Evolutionary conservation across 2,113 vertebrate genomes (phyloP), one percentile per base, ranked within the genome.

Genomic region (Uropsilus gracilis): DNA sequence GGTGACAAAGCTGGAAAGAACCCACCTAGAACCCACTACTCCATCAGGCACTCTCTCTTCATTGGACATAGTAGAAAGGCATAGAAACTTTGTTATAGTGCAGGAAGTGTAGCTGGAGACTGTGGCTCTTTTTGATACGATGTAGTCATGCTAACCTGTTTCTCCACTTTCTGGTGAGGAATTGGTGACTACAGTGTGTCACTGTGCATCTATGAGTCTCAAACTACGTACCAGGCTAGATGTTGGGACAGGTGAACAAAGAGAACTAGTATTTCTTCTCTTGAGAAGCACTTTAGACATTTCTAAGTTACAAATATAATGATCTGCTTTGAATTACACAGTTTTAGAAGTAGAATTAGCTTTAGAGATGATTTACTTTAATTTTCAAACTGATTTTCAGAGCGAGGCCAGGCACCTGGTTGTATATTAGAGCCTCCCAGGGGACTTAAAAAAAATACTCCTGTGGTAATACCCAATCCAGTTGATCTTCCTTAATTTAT

Each of bases 231-330:
- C 59, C 66, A 82, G 8, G 32, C 32, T 32, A 68, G 20, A 89
- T 90, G 11, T 42, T 55, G 64, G 46, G 42, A 42, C 18, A 64
- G 39, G 37, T 10, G 28, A 69, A 71, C 59, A 71, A 71, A 28
- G 59, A 76, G 68, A 34, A 75, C 61, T 3, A 0, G 30, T 59
- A 30, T 86, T 94, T 81, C 17, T 71, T 17, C n/a, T 34, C 39
- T 48, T 64, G 32, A 73, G 46, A 89, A 68, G 32, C 76, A 59
- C 37, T 75, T 75, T 59, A 83, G 53, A 68, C 66, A 89, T 57
- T 75, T 39, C 20, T 17, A 83, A 76, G 57, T 57, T 57, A 82
- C n/a, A 75, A 22, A 55, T 72, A 34, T 86, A 66, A 64, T 57
- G 28, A 78, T 50, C 30, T 80, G 16, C 28, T 57, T 80, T 85